Percentiles rank a stretch among this genome's conserved stretches.
Evolutionary conservation across 2,113 vertebrate genomes (phyloP).

Genomic region (Paraplagusia blochii): DNA sequence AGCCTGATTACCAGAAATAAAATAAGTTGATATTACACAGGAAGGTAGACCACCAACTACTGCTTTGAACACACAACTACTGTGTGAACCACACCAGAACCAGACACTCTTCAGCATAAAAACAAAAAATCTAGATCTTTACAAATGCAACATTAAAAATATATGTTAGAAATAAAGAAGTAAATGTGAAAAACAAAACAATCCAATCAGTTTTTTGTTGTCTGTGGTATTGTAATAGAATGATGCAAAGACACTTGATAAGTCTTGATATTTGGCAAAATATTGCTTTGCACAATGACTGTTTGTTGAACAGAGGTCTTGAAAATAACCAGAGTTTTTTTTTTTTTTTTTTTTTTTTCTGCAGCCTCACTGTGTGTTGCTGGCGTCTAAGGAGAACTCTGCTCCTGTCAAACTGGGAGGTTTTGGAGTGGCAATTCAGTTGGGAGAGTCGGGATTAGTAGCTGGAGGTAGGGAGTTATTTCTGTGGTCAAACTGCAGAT

Average conservation of each 20-base stretch:
- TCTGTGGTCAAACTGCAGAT: too few relatives aligned
- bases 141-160: too few relatives aligned
- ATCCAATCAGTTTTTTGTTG: too few relatives aligned
- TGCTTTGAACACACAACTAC: too few relatives aligned
- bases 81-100: too few relatives aligned
- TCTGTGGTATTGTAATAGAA: too few relatives aligned
- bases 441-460: conserved; percentile 96
- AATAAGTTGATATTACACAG: conserved; percentile 4
- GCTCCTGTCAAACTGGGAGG: conserved; percentile 97
- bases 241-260: too few relatives aligned
- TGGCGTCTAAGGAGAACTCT: conserved; percentile 98
- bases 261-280: neutral
- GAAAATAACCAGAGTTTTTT: neutral
- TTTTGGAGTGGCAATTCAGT: conserved; percentile 96
- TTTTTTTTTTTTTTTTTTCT: neutral
- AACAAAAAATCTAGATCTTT: neutral
- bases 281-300: conserved; percentile 8
- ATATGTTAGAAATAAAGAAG: too few relatives aligned
- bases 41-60: conserved; percentile 30
- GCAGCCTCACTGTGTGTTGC: conserved; percentile 68
- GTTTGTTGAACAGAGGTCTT: too few relatives aligned
- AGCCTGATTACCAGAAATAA: neutral
- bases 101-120: too few relatives aligned
- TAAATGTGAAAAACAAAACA: too few relatives aligned
- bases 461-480: conserved; percentile 86